These are phyloP conservation scores for Apodemus speciosus DNA, from an alignment of 2,113 vertebrate species.

Conservation along the genomic window DNA sequence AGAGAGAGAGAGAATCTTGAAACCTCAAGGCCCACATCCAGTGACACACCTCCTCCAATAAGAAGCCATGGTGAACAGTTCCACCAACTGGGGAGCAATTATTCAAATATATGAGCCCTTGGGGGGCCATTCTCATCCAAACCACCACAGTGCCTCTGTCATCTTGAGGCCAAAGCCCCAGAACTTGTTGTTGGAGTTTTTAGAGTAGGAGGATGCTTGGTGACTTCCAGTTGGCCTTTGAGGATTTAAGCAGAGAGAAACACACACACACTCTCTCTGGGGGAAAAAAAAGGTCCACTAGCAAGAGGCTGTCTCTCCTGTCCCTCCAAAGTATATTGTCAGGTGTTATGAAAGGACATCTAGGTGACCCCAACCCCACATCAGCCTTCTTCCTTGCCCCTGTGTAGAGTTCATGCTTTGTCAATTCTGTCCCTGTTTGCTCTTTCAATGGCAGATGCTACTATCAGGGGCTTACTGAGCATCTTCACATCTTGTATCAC, in stretches of 20 bases:
- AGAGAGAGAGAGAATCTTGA: neutral
- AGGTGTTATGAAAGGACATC: neutral
- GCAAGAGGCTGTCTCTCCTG: neutral
- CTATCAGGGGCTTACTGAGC: neutral
- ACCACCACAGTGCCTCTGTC: neutral
- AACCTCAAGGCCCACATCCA: neutral
- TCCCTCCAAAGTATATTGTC: neutral
- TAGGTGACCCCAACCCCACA: neutral
- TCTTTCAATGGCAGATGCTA: neutral
- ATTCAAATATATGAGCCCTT: neutral
- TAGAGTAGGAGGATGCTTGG: neutral
- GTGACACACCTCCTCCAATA: neutral
- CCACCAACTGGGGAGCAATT: neutral
- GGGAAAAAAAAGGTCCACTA: neutral
- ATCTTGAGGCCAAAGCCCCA: neutral
- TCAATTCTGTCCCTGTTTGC: neutral
- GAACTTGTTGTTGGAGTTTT: neutral
- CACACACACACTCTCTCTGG: neutral
- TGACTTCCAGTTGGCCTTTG: neutral
- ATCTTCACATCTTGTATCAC: neutral
- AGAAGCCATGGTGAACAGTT: neutral
- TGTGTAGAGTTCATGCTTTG: neutral
- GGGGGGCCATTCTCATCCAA: neutral
- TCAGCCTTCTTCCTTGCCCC: neutral
- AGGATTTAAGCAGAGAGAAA: conserved; percentile 16